phyloP scores from a whole-genome alignment of 2,888 invertebrate species.

The Zygogramma bicolorata region DNA sequence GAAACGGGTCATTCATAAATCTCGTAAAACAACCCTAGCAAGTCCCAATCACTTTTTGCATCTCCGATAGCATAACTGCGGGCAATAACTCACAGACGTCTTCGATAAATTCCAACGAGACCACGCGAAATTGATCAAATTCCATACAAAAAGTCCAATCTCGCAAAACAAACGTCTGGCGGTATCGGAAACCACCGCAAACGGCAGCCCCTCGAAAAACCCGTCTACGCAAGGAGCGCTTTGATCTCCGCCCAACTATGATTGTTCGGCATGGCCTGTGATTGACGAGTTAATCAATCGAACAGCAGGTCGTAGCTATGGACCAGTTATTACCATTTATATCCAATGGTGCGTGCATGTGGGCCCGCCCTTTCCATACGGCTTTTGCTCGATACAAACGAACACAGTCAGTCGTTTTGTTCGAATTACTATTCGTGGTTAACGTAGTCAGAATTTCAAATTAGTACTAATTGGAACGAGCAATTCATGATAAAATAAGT shows the following conservation, averaged over 20 bases:
- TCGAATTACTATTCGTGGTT: no score
- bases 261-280: constrained; percentile 53
- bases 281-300: constrained; percentile 57
- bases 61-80: background rate
- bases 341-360: constrained; percentile 35
- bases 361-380: constrained; percentile 5
- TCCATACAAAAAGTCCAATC: background rate
- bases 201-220: background rate
- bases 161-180: background rate
- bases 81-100: background rate
- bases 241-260: constrained; percentile 36
- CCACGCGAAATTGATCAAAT: background rate
- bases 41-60: background rate
- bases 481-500: no score
- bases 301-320: constrained; percentile 34
- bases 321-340: constrained; percentile 44
- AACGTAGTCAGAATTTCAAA: no score
- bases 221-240: constrained; percentile 24
- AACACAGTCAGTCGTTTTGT: no score
- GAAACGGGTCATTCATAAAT: background rate
- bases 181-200: constrained; percentile 2
- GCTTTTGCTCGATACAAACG: background rate
- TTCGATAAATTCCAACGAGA: background rate
- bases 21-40: background rate
- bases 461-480: no score